These are phyloP conservation scores for Rotaria sp. DNA, from an alignment of 2,888 invertebrate species.

Conservation along the genomic window DNA sequence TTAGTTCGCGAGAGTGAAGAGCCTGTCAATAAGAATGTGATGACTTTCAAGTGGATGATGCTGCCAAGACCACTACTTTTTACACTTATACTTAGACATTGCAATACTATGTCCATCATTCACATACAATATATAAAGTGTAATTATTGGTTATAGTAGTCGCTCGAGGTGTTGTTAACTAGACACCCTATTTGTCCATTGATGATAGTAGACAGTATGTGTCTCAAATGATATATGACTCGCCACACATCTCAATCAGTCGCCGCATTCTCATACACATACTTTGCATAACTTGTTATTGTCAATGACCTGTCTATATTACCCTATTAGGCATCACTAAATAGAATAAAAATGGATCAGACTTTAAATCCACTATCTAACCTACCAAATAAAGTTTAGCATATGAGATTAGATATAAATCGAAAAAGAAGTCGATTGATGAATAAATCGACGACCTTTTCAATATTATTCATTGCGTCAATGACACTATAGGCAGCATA, in stretches of 20 bases:
- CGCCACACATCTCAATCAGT: neutral
- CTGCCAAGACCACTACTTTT: neutral
- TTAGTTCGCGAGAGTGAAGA: neutral
- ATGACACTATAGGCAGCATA: neutral
- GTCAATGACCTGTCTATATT: constrained; percentile 4
- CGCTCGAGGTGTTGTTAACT: constrained; percentile 9
- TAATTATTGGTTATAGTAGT: constrained; percentile 20
- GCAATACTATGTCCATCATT: neutral
- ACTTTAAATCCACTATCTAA: neutral
- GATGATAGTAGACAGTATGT: neutral
- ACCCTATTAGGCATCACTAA: neutral
- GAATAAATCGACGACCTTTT: neutral
- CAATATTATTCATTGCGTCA: neutral
- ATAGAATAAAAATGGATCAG: neutral
- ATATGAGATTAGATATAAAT: neutral
- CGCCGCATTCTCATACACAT: neutral
- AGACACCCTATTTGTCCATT: constrained; percentile 8
- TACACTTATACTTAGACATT: neutral
- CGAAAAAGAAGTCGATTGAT: neutral
- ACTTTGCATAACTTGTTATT: constrained; percentile 13
- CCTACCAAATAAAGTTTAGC: neutral
- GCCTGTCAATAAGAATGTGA: constrained; percentile 6
- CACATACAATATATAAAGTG: neutral
- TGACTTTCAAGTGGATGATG: constrained; percentile 24
- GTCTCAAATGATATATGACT: constrained; percentile 4